Evolutionary conservation across 2,797 vertebrate genomes (phyloP), one percentile per base, ranked within the genome.

Genomic region (Crocodylus rhombifer): DNA sequence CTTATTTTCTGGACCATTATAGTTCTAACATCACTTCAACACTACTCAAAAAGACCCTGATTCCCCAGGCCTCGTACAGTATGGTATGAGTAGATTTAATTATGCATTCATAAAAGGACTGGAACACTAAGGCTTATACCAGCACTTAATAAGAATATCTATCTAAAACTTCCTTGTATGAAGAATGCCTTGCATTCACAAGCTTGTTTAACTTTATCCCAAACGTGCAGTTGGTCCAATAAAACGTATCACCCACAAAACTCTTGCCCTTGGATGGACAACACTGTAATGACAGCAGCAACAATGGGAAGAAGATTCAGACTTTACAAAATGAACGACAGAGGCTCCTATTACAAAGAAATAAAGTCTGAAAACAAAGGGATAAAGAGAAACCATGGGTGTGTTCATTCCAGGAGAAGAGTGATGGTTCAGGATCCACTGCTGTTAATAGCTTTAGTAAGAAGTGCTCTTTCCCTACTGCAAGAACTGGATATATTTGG

Each of bases 71-170:
- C 42, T 51, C 10, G 42, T 51, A 51, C 42, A 51, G 42, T 51
- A 51, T 51, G 42, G 42, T 92, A 95, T 78, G 74, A 80, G 88
- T 79, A 93, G 81, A 93, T 95, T 94, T 85, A 96, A 95, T 81
- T 94, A 87, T 42, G 93, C 95, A 94, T 87, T 84, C 82, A 86
- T 83, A 94, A 92, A 95, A 90, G 95, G 69, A 94, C 3, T 63
- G 56, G 82, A 93, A 92, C 79, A 61, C 8, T 7, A 86, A 77
- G 79, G 36, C 26, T 95, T 94, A 93, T 93, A 94, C 84, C 86
- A 87, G 80, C 30, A 87, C 73, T 76, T 36, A 14, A 20, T 21
- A 14, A 71, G 33, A 71, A 42, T 71, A 42, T 33, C 42, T 42
- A 36, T 71, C 67, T 71, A 14, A 42, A 42, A 42, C 42, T 42